Evolutionary conservation across 2,797 vertebrate genomes (phyloP).

Genomic region (Aulostomus chinensis): DNA sequence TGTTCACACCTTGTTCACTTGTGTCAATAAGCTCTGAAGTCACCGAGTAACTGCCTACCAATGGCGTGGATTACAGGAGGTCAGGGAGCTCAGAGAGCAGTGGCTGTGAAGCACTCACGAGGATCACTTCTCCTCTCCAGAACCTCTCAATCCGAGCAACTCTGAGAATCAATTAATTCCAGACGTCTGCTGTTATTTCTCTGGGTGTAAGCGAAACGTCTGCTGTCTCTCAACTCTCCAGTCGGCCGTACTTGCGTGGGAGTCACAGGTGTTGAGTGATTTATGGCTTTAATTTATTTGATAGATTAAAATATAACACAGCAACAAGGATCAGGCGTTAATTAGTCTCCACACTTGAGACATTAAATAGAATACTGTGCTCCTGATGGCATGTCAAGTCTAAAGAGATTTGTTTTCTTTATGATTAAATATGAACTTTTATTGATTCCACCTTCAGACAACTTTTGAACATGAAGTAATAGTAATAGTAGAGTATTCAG

Average conservation of each 20-base stretch:
- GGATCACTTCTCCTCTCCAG: not conserved
- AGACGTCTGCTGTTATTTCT: conserved; percentile 32
- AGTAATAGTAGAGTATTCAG: too few relatives aligned
- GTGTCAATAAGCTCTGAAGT: too few relatives aligned
- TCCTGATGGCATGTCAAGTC: too few relatives aligned
- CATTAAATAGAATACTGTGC: too few relatives aligned
- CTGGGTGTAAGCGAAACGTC: conserved; percentile 40
- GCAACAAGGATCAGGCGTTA: conserved; percentile 39
- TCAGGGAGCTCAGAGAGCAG: too few relatives aligned
- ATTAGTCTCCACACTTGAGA: too few relatives aligned
- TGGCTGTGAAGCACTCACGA: too few relatives aligned
- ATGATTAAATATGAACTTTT: not conserved
- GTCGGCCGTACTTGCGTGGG: conserved; percentile 41
- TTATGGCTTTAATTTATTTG: conserved; percentile 72
- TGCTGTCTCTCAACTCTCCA: conserved; percentile 32
- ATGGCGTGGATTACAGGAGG: too few relatives aligned
- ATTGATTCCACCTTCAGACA: conserved; percentile 13
- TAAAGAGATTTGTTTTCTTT: not conserved
- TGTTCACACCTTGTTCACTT: too few relatives aligned
- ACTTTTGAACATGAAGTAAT: too few relatives aligned
- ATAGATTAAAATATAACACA: conserved; percentile 62
- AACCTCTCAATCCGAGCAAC: not conserved
- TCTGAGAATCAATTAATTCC: conserved; percentile 26
- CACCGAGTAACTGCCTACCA: too few relatives aligned
- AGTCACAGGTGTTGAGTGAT: conserved; percentile 70